Evolutionary conservation across 2,888 invertebrate genomes (phyloP).

Genomic region (Cataglyphis cursor): DNA sequence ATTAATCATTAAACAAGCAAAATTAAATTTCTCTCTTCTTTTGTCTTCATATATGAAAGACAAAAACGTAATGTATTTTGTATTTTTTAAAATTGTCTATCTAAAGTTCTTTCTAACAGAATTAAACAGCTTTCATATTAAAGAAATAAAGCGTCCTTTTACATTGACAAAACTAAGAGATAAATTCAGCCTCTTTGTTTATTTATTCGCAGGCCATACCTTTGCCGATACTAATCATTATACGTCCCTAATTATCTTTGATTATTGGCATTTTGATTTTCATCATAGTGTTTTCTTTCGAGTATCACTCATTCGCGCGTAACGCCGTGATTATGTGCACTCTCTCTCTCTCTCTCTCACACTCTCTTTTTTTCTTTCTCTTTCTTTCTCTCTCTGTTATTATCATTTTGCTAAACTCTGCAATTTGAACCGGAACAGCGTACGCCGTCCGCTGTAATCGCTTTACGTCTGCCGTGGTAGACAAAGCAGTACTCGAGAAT

Average conservation of each 20-base stretch:
- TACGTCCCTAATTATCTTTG: constrained; percentile 16
- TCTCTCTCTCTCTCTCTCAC: not conserved
- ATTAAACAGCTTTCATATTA: not conserved
- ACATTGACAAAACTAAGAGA: not conserved
- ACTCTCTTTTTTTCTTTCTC: too few species aligned
- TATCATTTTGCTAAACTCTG: constrained; percentile 52
- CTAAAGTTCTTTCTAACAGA: not conserved
- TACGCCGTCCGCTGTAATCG: constrained; percentile 33
- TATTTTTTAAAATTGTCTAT: not conserved
- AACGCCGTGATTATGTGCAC: constrained; percentile 45
- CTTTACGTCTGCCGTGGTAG: constrained; percentile 26
- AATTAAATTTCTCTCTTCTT: not conserved
- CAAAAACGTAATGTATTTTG: not conserved
- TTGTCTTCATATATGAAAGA: not conserved
- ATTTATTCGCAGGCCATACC: not conserved
- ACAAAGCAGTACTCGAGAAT: constrained; percentile 39
- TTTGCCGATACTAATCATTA: constrained; percentile 17
- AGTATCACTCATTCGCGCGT: constrained; percentile 49
- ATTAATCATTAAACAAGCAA: not conserved
- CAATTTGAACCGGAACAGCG: constrained; percentile 37
- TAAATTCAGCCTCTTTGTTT: constrained; percentile 23
- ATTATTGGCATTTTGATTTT: constrained; percentile 47
- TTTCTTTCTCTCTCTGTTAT: constrained; percentile 14
- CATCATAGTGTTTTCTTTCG: constrained; percentile 13
- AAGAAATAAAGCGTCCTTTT: not conserved